Base-by-base conservation (phyloP, 2,797 vertebrate species). In the Crax fasciolata region DNA sequence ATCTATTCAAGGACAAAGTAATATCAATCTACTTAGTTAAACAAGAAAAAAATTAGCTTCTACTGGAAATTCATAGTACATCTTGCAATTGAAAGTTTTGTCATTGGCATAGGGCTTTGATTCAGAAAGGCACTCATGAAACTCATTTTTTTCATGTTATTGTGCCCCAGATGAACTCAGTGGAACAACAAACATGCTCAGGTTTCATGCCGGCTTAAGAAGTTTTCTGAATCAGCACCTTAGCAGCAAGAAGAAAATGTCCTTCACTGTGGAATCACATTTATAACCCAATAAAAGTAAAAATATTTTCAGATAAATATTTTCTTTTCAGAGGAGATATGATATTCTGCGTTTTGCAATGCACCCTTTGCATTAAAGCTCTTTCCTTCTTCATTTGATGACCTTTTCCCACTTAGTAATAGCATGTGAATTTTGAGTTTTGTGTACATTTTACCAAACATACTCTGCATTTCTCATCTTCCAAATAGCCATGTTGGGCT, bases 221-320 rank as follows among this genome's bases (percentile, higher is more conserved):
- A 61, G 30, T 79, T 76, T 80, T 62, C 76, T 92, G 82, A 96
- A 86, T 94, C 93, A 96, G 73, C 90, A 87, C 39, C n/a, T 52
- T 27, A 51, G 24, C 38, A 81, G 44, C 35, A 59, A 67, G 8
- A 73, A 84, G 63, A 85, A 89, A 94, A 88, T 89, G 58, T 38
- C 66, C 55, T 85, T 83, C 72, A 41, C 25, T 32, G 13, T 91
- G 27, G 62, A 81, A 89, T 93, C 51, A 66, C 9, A 11, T 27
- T 58, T 78, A 35, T 59, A 76, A 44, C 24, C 71, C 25, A 30
- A 80, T 52, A 63, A 88, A 88, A 84, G 10, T 23, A 38, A 35
- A 66, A 61, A 6, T 44, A 59, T 72, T 76, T 77, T 82, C 43
- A 81, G 16, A 28, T 41, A 41, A 63, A 73, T 28, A 9, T 8